Base-by-base conservation (phyloP, 2,113 vertebrate genomes). In the Chitala chitala region DNA sequence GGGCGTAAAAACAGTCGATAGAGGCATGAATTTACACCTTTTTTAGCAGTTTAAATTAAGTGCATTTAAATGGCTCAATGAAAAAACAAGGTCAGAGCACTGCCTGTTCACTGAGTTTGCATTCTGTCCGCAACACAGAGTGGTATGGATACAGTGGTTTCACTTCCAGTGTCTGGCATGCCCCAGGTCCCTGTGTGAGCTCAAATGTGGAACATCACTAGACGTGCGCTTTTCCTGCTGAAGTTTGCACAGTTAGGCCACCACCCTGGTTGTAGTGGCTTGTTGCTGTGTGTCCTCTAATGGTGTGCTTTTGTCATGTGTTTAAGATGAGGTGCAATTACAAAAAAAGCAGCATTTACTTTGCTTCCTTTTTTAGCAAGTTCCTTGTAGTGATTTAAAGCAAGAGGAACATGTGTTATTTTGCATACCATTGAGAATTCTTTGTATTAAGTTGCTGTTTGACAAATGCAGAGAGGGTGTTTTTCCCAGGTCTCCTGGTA, bases 91-190 rank as follows among this genome's bases (percentile, higher is more conserved):
- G 33, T 46, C 64, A 26, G 64, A 24, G 5, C 24, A 26, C 24
- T 26, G 38, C 3, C 6, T 22, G 42, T 48, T 31, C 24, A 22
- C 31, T 6, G 20, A 4, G 29, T 29, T 63, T 73, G 44, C 75
- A 31, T 48, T 64, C 33, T 54, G 36, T 64, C 58, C 58, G 64
- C 56, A 71, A 36, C 29, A 50, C 53, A 48, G 65, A 42, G 56
- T 5, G 38, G 8, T 64, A 77, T 58, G 61, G 48, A 75, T 31
- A 79, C 53, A 79, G 42, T 72, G 54, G 64, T 82, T 80, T 81
- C 77, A 78, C 82, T 82, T 83, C 82, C 72, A 69, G 56, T 55
- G 69, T 26, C 42, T 64, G 71, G 68, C n/a, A 36, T 72, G 72
- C 53, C 66, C 42, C 63, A 51, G 38, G 68, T 68, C 69, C 51